Conservation (phyloP, 1,140 invertebrate species). For the Mamestra configurata region DNA sequence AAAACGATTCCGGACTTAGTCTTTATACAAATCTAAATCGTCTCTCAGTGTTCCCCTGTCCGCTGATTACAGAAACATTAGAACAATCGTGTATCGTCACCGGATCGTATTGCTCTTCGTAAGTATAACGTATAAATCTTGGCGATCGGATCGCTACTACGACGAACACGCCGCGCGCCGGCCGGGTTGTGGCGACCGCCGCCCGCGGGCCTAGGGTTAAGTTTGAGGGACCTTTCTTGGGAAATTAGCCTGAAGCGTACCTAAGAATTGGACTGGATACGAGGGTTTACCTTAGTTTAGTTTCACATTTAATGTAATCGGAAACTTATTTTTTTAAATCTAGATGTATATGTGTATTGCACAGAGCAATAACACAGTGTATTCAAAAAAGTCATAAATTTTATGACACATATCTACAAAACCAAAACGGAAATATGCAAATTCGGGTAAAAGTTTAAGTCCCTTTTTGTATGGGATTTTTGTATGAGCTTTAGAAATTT, state of each 20-base stretch:
- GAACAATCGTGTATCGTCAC: slow-evolving; percentile 49
- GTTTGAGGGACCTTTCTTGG: slow-evolving; percentile 24
- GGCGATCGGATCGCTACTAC: slow-evolving; percentile 65
- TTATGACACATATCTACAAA: no score
- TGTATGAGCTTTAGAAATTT: no score
- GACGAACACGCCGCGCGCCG: slow-evolving; percentile 12
- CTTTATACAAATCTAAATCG: background rate
- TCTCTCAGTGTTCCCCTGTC: slow-evolving; percentile 58
- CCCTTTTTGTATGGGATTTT: no score
- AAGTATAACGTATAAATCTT: slow-evolving; percentile 66
- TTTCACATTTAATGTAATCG: background rate
- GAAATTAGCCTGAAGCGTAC: slow-evolving; percentile 23
- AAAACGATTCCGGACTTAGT: no score
- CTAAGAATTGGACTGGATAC: background rate
- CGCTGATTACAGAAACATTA: slow-evolving; percentile 53
- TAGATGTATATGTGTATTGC: background rate
- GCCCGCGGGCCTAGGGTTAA: slow-evolving; percentile 37
- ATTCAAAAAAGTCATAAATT: no score
- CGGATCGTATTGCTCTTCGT: slow-evolving; percentile 51
- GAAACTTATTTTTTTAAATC: background rate
- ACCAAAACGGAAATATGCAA: no score
- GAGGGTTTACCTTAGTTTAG: slow-evolving; percentile 6
- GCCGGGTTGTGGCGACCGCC: background rate
- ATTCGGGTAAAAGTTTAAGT: no score
- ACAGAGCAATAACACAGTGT: no score